Evolutionary conservation across 1,140 invertebrate species (phyloP), one percentile per base, ranked within the genome.

Genomic region (Sesamia nonagrioides): DNA sequence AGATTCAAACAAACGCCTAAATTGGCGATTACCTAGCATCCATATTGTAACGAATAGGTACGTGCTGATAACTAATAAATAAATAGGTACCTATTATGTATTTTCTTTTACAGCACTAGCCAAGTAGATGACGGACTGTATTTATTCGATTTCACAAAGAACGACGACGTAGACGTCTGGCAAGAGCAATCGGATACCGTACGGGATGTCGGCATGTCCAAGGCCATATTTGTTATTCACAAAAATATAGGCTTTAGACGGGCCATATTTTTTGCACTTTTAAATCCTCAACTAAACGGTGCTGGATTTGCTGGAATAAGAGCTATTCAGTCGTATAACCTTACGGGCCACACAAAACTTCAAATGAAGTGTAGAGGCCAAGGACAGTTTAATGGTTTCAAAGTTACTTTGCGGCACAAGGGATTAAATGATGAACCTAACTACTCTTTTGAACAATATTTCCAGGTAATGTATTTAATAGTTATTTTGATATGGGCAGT

Each of bases 211-310:
- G 97, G 97, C 71, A 97, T 96, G 95, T 97, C 97, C 0, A 97
- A 97, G 91, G 96, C 96, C 1, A 86, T 92, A 1, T 84, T 97
- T 9, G 93, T 95, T 4, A 81, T 97, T 27, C 92, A 93, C 60
- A 96, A 97, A 86, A 96, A 96, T 83, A 96, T 95, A 5, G 89
- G 95, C 80, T 97, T 96, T 78, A 96, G 97, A 89, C 89, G 96
- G 84, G 97, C 96, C 0, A 92, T 97, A 83, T 96, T 97, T 77
- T 97, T 97, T 82, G 95, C 96, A 4, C 83, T 97, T 15, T 86
- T 97, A 6, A 97, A 97, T 87, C 97, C 97, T 6, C 97, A 97
- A 89, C 92, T 95, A 8, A 97, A 97, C 81, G 97, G 97, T 1
- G 97, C 97, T 40, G 96, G 96, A 6, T 97, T 97, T 89, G 96